Conservation (phyloP, 2,888 invertebrate species). For the Pollenia angustigena region DNA sequence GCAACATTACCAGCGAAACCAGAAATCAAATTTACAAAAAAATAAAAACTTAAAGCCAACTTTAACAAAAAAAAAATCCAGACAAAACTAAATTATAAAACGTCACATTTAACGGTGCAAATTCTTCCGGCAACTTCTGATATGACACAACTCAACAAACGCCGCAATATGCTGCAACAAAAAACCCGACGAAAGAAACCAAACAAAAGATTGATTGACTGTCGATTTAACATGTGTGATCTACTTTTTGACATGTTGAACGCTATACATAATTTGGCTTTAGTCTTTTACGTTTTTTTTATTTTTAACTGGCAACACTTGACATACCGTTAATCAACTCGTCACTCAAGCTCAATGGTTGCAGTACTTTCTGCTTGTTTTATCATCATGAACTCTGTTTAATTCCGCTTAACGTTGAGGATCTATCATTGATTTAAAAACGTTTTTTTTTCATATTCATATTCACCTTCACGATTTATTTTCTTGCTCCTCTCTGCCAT, state of each 20-base stretch:
- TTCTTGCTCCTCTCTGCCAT: neutral
- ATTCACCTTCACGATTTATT: conserved; percentile 10
- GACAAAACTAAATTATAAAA: conserved; percentile 55
- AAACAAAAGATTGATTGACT: conserved; percentile 68
- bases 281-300: neutral
- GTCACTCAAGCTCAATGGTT: conserved; percentile 56
- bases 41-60: conserved; percentile 18
- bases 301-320: conserved; percentile 47
- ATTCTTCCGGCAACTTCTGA: conserved; percentile 69
- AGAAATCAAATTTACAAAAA: conserved; percentile 44
- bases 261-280: conserved; percentile 36
- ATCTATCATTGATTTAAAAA: conserved; percentile 46
- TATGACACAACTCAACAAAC: conserved; percentile 21
- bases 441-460: conserved; percentile 21
- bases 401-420: conserved; percentile 9
- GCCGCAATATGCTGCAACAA: neutral
- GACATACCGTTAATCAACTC: conserved; percentile 69
- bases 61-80: conserved; percentile 28
- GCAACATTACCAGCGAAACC: conserved; percentile 23
- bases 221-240: conserved; percentile 68
- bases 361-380: neutral
- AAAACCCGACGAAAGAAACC: conserved; percentile 32
- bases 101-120: conserved; percentile 58
- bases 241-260: conserved; percentile 65
- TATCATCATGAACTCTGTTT: neutral